Base-by-base conservation (phyloP, 1,140 invertebrate species). In the Ceratosolen solmsi region DNA sequence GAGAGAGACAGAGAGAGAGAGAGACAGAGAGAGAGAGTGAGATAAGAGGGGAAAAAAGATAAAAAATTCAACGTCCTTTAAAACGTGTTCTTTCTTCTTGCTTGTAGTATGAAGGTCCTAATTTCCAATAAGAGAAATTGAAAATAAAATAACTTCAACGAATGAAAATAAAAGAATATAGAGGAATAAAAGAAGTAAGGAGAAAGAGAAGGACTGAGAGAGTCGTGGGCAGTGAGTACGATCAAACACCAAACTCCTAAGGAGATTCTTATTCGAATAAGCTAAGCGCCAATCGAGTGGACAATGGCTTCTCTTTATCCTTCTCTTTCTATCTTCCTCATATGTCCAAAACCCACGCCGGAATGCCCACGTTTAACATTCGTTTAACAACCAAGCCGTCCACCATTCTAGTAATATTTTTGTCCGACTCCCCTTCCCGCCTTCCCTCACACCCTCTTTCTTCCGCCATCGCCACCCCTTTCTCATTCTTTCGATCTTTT, bases 261-360 rank as follows among this genome's bases (percentile, higher is more conserved):
- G 46, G 54, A 56, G 68, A 79, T 22, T 70, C 49, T 49, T 41
- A 71, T 70, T 54, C 25, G 56, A 80, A 80, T 80, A 87, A 86
- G 84, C 84, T 86, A 85, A 84, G 85, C 81, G 86, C 86, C 86
- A 84, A 88, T 89, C 87, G 85, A 75, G 79, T 87, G 88, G 87
- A 89, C 89, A 89, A 89, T 89, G 89, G 86, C 84, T 75, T 77
- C 74, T 71, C 22, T 58, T 25, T 56, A 60, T 68, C 38, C n/a
- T 25, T 46, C 51, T 56, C 49, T 80, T 58, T 80, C 60, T 74
- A 20, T 85, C 86, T 86, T 80, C 85, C 83, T 85, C 84, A 84
- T 87, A 85, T 87, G 85, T 89, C 85, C 85, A 82, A 90, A 90
- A 87, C 89, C 88, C 87, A 90, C 89, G 88, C 88, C 84, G 82